Percentiles rank a stretch among this genome's conserved stretches.
These are phyloP conservation scores for Desoria tigrina DNA, from an alignment of 2,888 invertebrate species.

Conservation along the genomic window DNA sequence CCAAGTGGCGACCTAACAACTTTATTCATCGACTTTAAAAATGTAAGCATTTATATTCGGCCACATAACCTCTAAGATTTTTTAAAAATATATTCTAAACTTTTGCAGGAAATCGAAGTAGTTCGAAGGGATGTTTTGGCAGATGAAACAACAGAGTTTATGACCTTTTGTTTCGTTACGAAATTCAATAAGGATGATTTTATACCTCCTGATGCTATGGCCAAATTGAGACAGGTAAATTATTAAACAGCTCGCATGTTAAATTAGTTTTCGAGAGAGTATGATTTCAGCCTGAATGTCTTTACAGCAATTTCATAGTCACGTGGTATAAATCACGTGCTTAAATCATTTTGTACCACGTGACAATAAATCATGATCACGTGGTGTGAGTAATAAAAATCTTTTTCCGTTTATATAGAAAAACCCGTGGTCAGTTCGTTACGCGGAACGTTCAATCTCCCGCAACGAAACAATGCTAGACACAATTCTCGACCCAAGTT, in stretches of 20 bases:
- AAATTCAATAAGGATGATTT: slow-evolving; percentile 82
- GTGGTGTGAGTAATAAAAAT: neutral
- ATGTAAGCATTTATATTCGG: slow-evolving; percentile 18
- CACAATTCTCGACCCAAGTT: slow-evolving; percentile 22
- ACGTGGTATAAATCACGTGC: no score
- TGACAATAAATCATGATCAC: neutral
- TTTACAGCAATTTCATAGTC: neutral
- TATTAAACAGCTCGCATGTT: no score
- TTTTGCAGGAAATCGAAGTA: slow-evolving; percentile 28
- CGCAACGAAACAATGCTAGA: slow-evolving; percentile 15
- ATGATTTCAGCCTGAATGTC: neutral
- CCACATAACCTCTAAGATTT: neutral
- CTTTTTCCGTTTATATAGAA: slow-evolving; percentile 16
- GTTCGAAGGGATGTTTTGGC: slow-evolving; percentile 18
- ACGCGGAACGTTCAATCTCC: slow-evolving; percentile 15
- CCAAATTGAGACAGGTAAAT: slow-evolving; percentile 84
- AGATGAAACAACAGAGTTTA: slow-evolving; percentile 17
- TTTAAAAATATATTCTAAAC: neutral
- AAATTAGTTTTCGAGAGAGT: no score
- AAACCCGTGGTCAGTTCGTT: slow-evolving; percentile 27
- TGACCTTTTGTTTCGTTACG: slow-evolving; percentile 61
- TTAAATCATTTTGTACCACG: no score
- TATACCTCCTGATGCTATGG: slow-evolving; percentile 95
- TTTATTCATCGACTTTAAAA: slow-evolving; percentile 35
- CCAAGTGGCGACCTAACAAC: slow-evolving; percentile 17